Conservation (phyloP, 2,888 invertebrate species). For the Cryptocephalus moraei region DNA sequence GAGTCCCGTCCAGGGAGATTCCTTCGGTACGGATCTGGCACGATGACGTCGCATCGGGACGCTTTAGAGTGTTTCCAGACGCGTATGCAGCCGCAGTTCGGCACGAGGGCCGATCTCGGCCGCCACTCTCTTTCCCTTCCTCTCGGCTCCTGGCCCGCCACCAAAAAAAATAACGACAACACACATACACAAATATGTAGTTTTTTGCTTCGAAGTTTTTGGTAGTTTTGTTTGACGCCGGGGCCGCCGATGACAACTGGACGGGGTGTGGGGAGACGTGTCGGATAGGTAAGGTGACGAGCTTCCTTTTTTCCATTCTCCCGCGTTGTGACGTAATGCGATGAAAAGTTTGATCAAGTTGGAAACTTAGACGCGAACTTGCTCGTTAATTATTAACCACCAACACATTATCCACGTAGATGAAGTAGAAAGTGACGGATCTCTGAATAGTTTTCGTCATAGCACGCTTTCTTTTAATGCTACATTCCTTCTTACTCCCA, state of each 20-base stretch:
- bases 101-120: constrained; percentile 31
- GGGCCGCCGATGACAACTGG: constrained; percentile 12
- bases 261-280: constrained; percentile 7
- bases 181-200: constrained; percentile 12
- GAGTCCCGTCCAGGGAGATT: too few species aligned
- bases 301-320: neutral
- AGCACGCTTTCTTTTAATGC: too few species aligned
- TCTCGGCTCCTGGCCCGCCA: constrained; percentile 9
- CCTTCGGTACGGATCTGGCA: constrained; percentile 5
- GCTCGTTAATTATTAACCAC: too few species aligned
- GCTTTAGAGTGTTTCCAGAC: constrained; percentile 33
- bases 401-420: too few species aligned
- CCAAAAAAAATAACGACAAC: constrained; percentile 6
- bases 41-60: constrained; percentile 20
- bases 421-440: too few species aligned
- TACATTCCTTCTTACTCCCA: too few species aligned
- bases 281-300: constrained; percentile 9
- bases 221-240: constrained; percentile 10
- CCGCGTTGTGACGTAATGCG: constrained; percentile 3
- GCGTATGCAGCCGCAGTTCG: constrained; percentile 34
- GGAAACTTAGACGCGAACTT: too few species aligned
- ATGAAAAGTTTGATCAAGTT: neutral
- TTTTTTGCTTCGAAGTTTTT: constrained; percentile 12
- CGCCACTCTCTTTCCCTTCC: constrained; percentile 10
- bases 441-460: too few species aligned